Percentiles rank a stretch among this genome's conserved stretches.
phyloP scores from a whole-genome alignment of 2,797 vertebrate species.

The Gymnodraco acuticeps region DNA sequence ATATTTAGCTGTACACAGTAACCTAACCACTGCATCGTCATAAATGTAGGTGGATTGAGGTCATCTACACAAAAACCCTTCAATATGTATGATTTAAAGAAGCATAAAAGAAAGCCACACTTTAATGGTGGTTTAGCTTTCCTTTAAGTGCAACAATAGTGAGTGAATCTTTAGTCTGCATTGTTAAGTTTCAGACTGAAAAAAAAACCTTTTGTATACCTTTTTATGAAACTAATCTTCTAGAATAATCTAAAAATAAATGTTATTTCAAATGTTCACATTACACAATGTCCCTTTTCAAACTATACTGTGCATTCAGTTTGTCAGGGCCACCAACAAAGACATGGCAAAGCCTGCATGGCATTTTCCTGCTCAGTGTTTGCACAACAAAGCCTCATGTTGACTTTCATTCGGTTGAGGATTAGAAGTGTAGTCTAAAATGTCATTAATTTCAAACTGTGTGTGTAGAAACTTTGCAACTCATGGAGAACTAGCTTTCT shows the following conservation, averaged over 20 bases:
- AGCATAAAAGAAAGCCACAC: background rate
- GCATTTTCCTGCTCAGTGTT: slow-evolving; percentile 20
- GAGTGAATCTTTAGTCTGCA: background rate
- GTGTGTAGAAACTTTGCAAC: background rate
- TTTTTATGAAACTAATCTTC: background rate
- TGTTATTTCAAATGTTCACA: no score
- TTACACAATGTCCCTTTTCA: background rate
- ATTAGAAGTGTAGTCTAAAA: slow-evolving; percentile 11
- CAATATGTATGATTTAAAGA: no score
- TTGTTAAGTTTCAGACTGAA: background rate
- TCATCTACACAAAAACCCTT: background rate
- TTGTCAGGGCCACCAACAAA: slow-evolving; percentile 8
- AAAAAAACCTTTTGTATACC: background rate
- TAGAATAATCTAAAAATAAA: background rate
- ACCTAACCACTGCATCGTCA: background rate
- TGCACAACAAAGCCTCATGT: slow-evolving; percentile 23
- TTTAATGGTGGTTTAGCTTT: background rate
- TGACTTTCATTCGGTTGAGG: slow-evolving; percentile 19
- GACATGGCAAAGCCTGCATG: slow-evolving; percentile 1
- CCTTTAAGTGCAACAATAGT: background rate
- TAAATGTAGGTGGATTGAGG: background rate
- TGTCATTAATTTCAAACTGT: slow-evolving; percentile 10
- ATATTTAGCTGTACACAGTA: background rate
- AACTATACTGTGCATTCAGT: background rate
- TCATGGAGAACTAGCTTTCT: background rate